Conservation (phyloP, 2,797 vertebrate genomes). For the Lagodon rhomboides region DNA sequence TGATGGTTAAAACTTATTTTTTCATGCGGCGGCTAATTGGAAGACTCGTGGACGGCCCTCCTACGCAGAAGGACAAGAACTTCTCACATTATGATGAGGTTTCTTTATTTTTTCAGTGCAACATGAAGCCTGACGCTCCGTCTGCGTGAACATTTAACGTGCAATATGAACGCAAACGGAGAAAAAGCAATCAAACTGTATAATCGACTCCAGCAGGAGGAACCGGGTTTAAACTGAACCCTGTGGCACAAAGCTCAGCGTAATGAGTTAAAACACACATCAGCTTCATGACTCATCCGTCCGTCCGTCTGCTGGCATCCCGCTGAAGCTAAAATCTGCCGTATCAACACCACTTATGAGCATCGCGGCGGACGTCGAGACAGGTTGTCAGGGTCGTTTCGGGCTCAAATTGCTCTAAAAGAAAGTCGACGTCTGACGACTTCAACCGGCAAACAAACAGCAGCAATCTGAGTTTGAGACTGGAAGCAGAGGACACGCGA, state of each 20-base stretch:
- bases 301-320: background rate
- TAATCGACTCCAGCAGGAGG: background rate
- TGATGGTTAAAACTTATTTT: constrained; percentile 19
- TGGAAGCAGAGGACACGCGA: background rate
- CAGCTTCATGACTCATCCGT: background rate
- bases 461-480: background rate
- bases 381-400: too few species aligned
- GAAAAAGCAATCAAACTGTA: background rate
- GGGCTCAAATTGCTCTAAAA: background rate
- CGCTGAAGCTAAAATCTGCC: background rate
- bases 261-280: constrained; percentile 3
- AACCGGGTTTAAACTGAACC: background rate
- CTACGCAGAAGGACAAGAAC: background rate
- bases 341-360: background rate
- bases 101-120: background rate
- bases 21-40: constrained; percentile 19
- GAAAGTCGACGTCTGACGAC: background rate
- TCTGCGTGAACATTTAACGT: background rate
- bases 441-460: background rate
- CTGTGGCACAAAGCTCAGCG: background rate
- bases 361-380: background rate
- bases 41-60: background rate
- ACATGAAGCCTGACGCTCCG: background rate
- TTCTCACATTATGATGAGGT: background rate
- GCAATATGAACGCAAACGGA: too few species aligned